phyloP scores from a whole-genome alignment of 2,888 invertebrate genomes.

The Pachycephus smyrnensis region DNA sequence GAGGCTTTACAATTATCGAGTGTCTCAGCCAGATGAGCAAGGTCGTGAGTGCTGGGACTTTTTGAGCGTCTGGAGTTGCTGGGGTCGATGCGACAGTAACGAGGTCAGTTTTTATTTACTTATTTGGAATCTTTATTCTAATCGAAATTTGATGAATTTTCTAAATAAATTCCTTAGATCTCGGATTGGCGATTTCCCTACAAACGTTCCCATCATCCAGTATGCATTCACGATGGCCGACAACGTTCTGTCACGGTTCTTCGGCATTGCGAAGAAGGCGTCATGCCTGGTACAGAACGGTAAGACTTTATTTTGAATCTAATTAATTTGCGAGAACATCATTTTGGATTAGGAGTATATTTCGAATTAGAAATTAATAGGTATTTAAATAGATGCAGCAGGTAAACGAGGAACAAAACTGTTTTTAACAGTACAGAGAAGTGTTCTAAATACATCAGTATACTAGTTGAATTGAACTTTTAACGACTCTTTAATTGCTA shows the following conservation, averaged over 20 bases:
- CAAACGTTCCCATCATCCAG: constrained; percentile 87
- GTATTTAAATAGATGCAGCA: background rate
- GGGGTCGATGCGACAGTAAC: constrained; percentile 86
- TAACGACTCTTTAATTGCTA: background rate
- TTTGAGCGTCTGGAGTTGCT: constrained; percentile 82
- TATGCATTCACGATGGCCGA: constrained; percentile 83
- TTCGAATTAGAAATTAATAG: background rate
- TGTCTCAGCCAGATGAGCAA: constrained; percentile 73
- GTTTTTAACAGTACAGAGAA: background rate
- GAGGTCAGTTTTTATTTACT: constrained; percentile 71
- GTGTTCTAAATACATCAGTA: background rate
- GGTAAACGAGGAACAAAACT: background rate
- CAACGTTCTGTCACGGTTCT: constrained; percentile 76
- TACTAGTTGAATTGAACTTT: background rate
- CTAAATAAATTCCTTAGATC: constrained; percentile 69
- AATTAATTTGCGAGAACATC: background rate
- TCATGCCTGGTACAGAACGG: constrained; percentile 75
- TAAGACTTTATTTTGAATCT: background rate
- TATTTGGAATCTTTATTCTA: background rate
- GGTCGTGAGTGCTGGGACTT: constrained; percentile 82
- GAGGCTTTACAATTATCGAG: constrained; percentile 75
- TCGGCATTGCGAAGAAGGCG: constrained; percentile 81
- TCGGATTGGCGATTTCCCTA: constrained; percentile 91
- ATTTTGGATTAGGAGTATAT: background rate
- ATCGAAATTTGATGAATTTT: background rate